Base-by-base conservation (phyloP, 2,113 vertebrate genomes). In the Athene noctua region DNA sequence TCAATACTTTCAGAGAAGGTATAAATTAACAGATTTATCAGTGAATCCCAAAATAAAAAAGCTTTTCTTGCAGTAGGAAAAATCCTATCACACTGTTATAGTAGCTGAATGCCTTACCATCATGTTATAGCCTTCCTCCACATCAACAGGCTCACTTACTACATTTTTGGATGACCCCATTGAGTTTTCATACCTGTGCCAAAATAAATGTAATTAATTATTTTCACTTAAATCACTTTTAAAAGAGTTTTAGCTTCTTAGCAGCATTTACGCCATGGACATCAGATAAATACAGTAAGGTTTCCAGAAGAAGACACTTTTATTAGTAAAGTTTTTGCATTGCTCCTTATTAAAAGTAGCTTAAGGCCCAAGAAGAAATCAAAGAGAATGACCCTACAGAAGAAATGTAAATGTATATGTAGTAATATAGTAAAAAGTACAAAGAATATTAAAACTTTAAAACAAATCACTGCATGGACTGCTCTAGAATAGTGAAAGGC, bases 101-200 rank as follows among this genome's bases (percentile, higher is more conserved):
- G 22, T 7, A 59, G 61, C 7, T 42, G 59, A 88, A 80, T 54
- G 12, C 96, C 98, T 98, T 96, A 98, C 98, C 98, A 98, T 98
- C 87, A 91, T 83, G 74, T 96, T 95, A 63, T 92, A 97, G 79
- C 93, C 90, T 67, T 96, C 94, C 80, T 97, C 97, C 81, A 52
- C 70, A 72, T 81, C 97, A 90, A 94, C 83, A 80, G 97, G 91
- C 70, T 98, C 97, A 93, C 80, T 97, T 80, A 96, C 13, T 51
- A 93, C 49, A 80, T 94, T 97, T 97, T 97, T 97, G 83, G 96
- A 96, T 0, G 97, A 98, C 93, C 94, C 97, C 98, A 98, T 97
- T 92, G 91, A 94, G 71, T 95, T 80, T 79, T 96, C 96, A 96
- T 91, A 97, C 97, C 98, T 98, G 92, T n/a, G 81, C 67, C 80